phyloP scores from a whole-genome alignment of 2,113 vertebrate genomes.

The Sapayoa aenigma region DNA sequence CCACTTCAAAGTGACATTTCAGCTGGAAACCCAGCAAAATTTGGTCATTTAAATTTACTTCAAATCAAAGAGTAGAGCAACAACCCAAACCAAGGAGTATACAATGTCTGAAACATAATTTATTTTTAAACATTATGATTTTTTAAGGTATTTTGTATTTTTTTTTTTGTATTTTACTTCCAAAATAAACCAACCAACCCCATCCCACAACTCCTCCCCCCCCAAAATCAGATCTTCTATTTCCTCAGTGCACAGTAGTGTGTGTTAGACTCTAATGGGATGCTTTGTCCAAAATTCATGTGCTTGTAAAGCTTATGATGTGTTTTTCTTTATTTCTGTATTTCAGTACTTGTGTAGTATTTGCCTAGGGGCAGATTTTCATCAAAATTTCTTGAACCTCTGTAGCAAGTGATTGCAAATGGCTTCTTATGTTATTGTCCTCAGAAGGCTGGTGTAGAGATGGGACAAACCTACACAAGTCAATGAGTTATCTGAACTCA shows the following conservation, averaged over 20 bases:
- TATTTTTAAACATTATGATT: neutral
- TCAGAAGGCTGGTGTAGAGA: neutral
- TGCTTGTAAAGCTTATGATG: neutral
- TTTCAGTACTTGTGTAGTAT: neutral
- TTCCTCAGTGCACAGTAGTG: neutral
- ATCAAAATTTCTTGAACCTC: constrained; percentile 17
- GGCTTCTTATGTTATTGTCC: neutral
- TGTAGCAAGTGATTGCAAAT: neutral
- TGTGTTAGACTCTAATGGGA: neutral
- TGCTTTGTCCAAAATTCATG: neutral
- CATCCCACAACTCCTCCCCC: too few relatives aligned
- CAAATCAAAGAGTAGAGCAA: neutral
- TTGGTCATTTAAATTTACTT: neutral
- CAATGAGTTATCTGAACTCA: neutral
- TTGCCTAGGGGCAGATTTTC: constrained; percentile 26
- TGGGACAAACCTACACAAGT: neutral
- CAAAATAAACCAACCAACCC: neutral
- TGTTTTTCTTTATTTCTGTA: constrained; percentile 21
- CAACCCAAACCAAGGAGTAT: neutral
- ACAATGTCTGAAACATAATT: neutral
- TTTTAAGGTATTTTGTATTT: neutral
- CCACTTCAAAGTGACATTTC: neutral
- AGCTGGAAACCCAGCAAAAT: neutral
- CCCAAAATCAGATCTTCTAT: neutral
- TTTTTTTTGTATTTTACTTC: neutral